Base-by-base conservation (phyloP, 2,888 invertebrate genomes). In the Geotrupes spiniger region DNA sequence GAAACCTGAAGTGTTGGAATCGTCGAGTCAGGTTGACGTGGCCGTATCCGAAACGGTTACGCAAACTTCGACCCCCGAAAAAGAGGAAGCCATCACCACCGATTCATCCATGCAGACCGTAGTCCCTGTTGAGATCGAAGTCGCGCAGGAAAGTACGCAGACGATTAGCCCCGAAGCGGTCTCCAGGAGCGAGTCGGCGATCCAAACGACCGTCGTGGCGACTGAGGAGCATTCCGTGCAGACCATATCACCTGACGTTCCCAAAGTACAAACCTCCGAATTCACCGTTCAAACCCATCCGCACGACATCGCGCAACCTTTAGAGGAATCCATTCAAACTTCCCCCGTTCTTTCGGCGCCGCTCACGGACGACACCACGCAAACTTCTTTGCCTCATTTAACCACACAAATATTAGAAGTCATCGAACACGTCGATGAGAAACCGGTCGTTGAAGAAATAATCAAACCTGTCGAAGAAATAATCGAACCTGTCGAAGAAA, bases 281-380 rank as follows among this genome's bases (percentile, higher is more conserved):
- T 56, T 58, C 40, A 59, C 60, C 6, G 54, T 57, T 16, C 66
- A 67, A 55, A 63, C 63, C 8, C 52, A 56, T 49, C 62, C 66
- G 28, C 38, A 36, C 9, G 59, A 59, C 25, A 53, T 58, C 39
- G 43, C 41, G n/a, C 43, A 53, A 36, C 61, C 63, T 31, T 43
- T 49, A 12, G 63, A 65, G 45, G 60, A 62, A 54, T 77, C 77
- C 60, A 73, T 77, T 40, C 80, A 81, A 68, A 81, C 81, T 6
- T 78, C 80, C n/a, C 79, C 79, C 26, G 65, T 65, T 16, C 57
- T 61, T 10, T 61, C 62, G 16, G 62, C 65, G 28, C 57, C 66
- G 12, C 43, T 53, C 26, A 52, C 53, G 25, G 54, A 58, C 44
- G 50, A 52, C 37, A 44, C 52, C 14, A 62, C 59, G 0, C 61